phyloP scores from a whole-genome alignment of 1,140 invertebrate genomes.

The Drosophila biarmipes region DNA sequence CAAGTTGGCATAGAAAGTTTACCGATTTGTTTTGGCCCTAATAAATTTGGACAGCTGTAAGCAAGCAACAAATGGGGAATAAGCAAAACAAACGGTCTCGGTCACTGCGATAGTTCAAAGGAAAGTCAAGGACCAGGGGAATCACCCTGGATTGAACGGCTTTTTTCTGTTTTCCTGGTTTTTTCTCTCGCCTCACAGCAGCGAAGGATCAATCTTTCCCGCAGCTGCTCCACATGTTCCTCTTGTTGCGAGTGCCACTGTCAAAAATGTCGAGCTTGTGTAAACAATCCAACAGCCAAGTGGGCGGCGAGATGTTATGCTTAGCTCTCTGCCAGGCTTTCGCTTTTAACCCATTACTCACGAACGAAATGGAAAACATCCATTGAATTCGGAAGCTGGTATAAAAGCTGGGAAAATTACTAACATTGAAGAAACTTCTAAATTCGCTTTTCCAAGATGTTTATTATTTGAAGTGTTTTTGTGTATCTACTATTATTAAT shows the following conservation, averaged over 20 bases:
- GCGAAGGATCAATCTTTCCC: conserved; percentile 65
- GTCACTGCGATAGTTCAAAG: conserved; percentile 58
- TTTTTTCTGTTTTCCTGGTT: neutral
- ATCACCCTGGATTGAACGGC: conserved; percentile 36
- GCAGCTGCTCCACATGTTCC: conserved; percentile 59
- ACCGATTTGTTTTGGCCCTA: conserved; percentile 53
- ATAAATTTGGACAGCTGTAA: conserved; percentile 78
- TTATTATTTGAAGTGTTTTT: too few species aligned
- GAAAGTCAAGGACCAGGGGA: conserved; percentile 58
- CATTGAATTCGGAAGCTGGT: neutral
- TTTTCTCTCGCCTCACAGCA: conserved; percentile 29
- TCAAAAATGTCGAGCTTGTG: conserved; percentile 63
- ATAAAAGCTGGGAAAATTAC: neutral
- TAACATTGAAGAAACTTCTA: neutral
- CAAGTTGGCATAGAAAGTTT: conserved; percentile 58
- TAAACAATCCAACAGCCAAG: conserved; percentile 38
- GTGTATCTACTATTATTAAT: too few species aligned
- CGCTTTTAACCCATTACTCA: conserved; percentile 25
- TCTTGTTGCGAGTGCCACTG: conserved; percentile 45
- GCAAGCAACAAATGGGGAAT: conserved; percentile 76
- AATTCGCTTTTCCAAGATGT: neutral
- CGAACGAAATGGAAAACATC: neutral
- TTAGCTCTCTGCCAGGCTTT: conserved; percentile 8
- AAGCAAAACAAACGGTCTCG: conserved; percentile 71
- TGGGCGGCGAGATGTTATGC: conserved; percentile 29